phyloP scores from a whole-genome alignment of 2,113 vertebrate species.

The Theropithecus gelada region DNA sequence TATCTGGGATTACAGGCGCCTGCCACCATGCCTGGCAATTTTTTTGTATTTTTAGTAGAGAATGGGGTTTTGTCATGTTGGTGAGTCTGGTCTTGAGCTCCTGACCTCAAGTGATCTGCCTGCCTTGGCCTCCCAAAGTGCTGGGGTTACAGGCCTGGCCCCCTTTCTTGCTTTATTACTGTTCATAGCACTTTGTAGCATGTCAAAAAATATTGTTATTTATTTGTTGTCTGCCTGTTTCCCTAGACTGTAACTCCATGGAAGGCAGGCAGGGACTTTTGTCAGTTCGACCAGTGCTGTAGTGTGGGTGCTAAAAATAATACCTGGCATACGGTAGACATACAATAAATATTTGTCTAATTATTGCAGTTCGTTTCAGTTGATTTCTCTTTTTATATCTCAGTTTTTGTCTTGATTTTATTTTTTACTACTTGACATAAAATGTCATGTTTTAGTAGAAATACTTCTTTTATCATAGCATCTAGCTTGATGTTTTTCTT shows the following conservation, averaged over 20 bases:
- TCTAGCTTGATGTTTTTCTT: not conserved
- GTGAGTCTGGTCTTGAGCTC: no score
- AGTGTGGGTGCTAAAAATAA: not conserved
- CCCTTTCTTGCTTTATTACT: not conserved
- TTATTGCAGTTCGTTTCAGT: not conserved
- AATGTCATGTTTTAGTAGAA: constrained; percentile 1
- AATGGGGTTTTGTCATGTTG: no score
- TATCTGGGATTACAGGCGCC: no score
- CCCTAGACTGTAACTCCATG: not conserved
- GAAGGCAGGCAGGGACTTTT: not conserved
- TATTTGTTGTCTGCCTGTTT: not conserved
- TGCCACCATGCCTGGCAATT: no score
- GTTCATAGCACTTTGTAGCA: not conserved
- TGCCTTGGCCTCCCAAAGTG: no score
- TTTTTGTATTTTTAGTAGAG: no score
- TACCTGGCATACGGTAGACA: not conserved
- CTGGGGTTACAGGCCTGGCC: no score
- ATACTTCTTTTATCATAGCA: not conserved
- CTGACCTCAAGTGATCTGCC: no score
- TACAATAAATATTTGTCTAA: not conserved
- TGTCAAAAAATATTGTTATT: not conserved
- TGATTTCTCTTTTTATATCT: not conserved
- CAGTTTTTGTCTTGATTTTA: not conserved
- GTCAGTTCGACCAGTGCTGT: not conserved
- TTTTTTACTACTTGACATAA: constrained; percentile 16